phyloP scores from a whole-genome alignment of 2,888 invertebrate species.

The Eupeodes latifasciatus region DNA sequence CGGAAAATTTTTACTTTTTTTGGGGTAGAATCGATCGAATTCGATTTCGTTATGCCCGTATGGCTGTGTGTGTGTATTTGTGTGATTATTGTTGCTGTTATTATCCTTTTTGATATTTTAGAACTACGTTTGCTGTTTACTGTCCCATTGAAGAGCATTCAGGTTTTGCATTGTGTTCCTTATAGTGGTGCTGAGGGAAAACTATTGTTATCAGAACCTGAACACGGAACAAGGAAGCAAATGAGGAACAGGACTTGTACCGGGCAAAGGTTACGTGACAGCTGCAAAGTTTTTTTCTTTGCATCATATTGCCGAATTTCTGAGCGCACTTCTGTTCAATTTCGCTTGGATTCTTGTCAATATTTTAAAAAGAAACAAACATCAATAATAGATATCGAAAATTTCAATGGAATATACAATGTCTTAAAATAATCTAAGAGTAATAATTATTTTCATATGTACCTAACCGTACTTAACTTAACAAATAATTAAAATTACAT shows the following conservation, averaged over 20 bases:
- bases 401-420: too few species aligned
- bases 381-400: background rate
- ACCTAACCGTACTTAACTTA: too few species aligned
- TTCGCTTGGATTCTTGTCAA: slow-evolving; percentile 62
- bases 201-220: slow-evolving; percentile 71
- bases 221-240: slow-evolving; percentile 75
- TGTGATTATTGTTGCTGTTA: slow-evolving; percentile 54
- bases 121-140: slow-evolving; percentile 62
- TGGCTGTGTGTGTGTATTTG: background rate
- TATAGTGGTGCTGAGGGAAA: slow-evolving; percentile 55
- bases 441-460: too few species aligned
- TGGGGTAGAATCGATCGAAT: slow-evolving; percentile 74
- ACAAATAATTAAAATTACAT: too few species aligned
- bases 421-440: too few species aligned
- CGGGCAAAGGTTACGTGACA: slow-evolving; percentile 77
- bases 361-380: slow-evolving; percentile 17
- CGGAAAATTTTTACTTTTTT: slow-evolving; percentile 48
- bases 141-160: slow-evolving; percentile 75
- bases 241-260: slow-evolving; percentile 75
- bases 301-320: slow-evolving; percentile 49
- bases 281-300: slow-evolving; percentile 69
- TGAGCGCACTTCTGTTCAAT: slow-evolving; percentile 63
- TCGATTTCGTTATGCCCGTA: slow-evolving; percentile 70
- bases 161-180: slow-evolving; percentile 71
- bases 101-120: slow-evolving; percentile 61